These are phyloP conservation scores for Cephalopterus ornatus DNA, from an alignment of 2,113 vertebrate genomes.

Conservation along the genomic window DNA sequence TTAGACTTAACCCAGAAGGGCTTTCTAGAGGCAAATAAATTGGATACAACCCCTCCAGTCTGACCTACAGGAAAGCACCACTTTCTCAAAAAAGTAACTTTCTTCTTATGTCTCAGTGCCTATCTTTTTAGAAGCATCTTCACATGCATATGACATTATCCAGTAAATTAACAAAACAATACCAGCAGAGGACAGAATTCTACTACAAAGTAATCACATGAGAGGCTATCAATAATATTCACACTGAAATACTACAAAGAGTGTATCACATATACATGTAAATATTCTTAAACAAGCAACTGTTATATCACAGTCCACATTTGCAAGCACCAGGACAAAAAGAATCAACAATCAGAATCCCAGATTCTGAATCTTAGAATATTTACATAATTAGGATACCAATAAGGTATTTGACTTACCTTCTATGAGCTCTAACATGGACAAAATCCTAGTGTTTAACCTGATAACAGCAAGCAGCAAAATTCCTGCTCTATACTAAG, in stretches of 20 bases:
- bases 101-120: neutral
- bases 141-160: neutral
- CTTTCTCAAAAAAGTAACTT: slow-evolving; percentile 6
- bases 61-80: neutral
- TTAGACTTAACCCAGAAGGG: neutral
- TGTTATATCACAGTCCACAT: neutral
- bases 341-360: neutral
- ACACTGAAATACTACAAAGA: neutral
- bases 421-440: slow-evolving; percentile 84
- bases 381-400: slow-evolving; percentile 26
- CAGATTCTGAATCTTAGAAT: neutral
- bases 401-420: slow-evolving; percentile 76
- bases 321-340: neutral
- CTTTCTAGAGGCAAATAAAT: neutral
- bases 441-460: slow-evolving; percentile 67
- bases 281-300: slow-evolving; percentile 15
- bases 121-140: neutral
- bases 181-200: slow-evolving; percentile 55
- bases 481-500: slow-evolving; percentile 63
- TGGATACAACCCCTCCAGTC: neutral
- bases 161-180: slow-evolving; percentile 25
- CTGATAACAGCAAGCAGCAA: slow-evolving; percentile 47
- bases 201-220: slow-evolving; percentile 1
- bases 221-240: neutral
- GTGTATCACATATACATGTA: neutral